Base-by-base conservation (phyloP, 1,140 invertebrate species). In the Papilio dardanus region DNA sequence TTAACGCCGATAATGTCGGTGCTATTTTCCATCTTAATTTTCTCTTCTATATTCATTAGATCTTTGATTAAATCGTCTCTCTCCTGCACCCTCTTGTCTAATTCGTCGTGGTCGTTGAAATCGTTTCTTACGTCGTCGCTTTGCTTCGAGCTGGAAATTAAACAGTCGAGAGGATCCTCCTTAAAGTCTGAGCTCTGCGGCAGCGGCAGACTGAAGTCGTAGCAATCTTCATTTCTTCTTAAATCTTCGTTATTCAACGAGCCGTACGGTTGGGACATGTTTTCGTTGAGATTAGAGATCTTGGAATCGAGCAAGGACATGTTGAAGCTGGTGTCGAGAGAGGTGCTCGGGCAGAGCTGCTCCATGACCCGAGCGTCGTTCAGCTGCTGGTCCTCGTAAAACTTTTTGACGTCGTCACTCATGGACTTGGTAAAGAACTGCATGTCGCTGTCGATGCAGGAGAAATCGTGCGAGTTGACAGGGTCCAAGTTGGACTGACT, bases 351-450 rank as follows among this genome's bases (percentile, higher is more conserved):
- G 75, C 91, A 92, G 30, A 89, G 79, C 62, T 89, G 88, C 33
- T 91, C 90, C 75, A 89, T 83, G 6, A 80, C 86, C 78, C 86
- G 84, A 4, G 84, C 77, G 67, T 91, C 89, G 69, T 79, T 86
- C 0, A 93, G 30, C 28, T 88, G 90, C 75, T 91, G 88, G 31
- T 90, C 89, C 76, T 92, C 85, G 66, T 93, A 93, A 86, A 88
- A 93, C 77, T 93, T 91, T 76, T 92, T 92, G 2, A 93, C 90
- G 50, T 93, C 92, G 21, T 93, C 92, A 54, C 88, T 92, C 87
- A 93, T 89, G 66, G 91, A 89, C 79, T 93, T 92, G 1, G 90
- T 91, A 76, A 92, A 92, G 62, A 91, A 93, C 68, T 93, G 90
- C 89, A 92, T 89, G 65, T 93, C 92, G 31, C 85, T 90, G 74